These are phyloP conservation scores for Hippolais icterina DNA, from an alignment of 2,113 vertebrate genomes.

Conservation along the genomic window DNA sequence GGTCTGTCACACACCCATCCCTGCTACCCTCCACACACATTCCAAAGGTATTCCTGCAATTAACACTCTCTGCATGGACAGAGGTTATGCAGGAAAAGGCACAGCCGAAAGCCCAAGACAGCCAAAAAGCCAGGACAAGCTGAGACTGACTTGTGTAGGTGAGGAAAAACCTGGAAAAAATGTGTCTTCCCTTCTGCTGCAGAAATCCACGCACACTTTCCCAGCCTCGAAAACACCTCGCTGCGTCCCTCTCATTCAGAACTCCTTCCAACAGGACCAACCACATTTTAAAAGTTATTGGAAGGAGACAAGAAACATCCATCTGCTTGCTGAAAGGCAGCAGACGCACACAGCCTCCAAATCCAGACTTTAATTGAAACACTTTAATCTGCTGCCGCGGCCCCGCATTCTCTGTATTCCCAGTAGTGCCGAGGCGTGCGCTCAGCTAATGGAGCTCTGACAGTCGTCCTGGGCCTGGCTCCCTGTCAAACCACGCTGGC, in stretches of 20 bases:
- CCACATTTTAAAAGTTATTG: neutral
- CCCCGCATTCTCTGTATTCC: constrained; percentile 14
- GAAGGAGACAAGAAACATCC: neutral
- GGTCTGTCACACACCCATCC: accelerated
- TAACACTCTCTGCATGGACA: accelerated
- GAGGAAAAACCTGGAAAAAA: neutral
- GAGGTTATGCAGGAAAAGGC: neutral
- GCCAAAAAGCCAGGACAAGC: neutral
- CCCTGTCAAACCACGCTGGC: constrained; percentile 38
- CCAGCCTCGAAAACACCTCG: neutral
- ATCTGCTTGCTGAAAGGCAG: constrained; percentile 41
- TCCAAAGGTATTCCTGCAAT: neutral
- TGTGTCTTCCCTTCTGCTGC: neutral
- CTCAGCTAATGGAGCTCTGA: constrained; percentile 10
- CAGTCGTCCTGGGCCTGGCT: constrained; percentile 14
- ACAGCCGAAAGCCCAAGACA: neutral
- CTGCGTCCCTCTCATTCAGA: neutral
- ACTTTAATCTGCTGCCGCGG: neutral
- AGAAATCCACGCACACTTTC: neutral
- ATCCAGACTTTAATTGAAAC: constrained; percentile 16
- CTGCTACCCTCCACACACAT: accelerated
- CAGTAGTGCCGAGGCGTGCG: neutral
- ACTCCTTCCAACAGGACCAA: neutral
- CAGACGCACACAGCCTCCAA: neutral
- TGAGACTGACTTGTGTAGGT: neutral